Evolutionary conservation across 2,797 vertebrate genomes (phyloP).

Genomic region (Hozukius guyotensis): DNA sequence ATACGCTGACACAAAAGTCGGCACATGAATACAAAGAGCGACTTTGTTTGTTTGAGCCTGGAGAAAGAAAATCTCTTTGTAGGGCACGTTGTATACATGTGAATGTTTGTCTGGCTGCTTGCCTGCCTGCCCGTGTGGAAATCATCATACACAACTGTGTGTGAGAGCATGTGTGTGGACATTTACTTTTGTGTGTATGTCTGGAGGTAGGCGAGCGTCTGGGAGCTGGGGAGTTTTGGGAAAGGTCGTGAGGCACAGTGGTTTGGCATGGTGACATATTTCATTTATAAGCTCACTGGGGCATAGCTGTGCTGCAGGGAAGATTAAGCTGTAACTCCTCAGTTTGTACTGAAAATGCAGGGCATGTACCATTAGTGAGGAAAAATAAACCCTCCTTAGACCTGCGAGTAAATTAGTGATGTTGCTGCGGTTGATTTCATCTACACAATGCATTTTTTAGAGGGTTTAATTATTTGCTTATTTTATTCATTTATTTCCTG

Average conservation of each 20-base stretch:
- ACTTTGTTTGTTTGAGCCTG: slow-evolving; percentile 53
- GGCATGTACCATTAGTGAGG: slow-evolving; percentile 44
- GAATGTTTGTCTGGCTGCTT: slow-evolving; percentile 56
- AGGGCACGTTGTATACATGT: slow-evolving; percentile 10
- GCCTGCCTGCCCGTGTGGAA: slow-evolving; percentile 35
- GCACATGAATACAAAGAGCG: slow-evolving; percentile 56
- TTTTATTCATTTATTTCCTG: neutral
- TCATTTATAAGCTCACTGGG: slow-evolving; percentile 72
- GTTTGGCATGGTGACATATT: slow-evolving; percentile 74
- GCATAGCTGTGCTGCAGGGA: slow-evolving; percentile 65
- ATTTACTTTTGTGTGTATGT: slow-evolving; percentile 24
- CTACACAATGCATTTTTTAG: neutral
- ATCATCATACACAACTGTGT: slow-evolving; percentile 19
- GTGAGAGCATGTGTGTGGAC: slow-evolving; percentile 3
- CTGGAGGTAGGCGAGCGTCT: slow-evolving; percentile 48
- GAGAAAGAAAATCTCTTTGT: slow-evolving; percentile 12
- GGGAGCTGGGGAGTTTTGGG: slow-evolving; percentile 59
- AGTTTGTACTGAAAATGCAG: slow-evolving; percentile 48
- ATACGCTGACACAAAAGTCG: slow-evolving; percentile 36
- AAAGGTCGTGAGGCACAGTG: slow-evolving; percentile 67
- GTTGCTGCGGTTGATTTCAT: slow-evolving; percentile 28
- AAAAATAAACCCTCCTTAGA: slow-evolving; percentile 30
- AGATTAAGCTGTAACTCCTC: slow-evolving; percentile 64
- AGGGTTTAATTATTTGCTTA: neutral
- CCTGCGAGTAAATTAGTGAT: slow-evolving; percentile 35